Percentiles rank a stretch among this genome's conserved stretches.
These are phyloP conservation scores for Sturmia bella DNA, from an alignment of 2,888 invertebrate species.

Conservation along the genomic window DNA sequence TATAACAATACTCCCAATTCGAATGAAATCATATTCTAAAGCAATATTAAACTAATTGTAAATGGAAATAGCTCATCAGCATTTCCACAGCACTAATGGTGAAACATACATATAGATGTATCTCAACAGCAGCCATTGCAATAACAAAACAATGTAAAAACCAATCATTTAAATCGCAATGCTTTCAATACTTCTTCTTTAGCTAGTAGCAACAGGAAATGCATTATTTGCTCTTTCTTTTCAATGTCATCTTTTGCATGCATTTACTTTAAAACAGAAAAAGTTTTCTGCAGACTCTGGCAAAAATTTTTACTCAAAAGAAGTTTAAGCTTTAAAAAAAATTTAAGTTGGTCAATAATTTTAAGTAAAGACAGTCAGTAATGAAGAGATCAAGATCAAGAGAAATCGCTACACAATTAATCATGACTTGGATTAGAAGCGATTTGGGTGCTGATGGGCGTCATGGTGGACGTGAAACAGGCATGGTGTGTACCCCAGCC, in stretches of 20 bases:
- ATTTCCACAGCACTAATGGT: slow-evolving; percentile 5
- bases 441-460: no score
- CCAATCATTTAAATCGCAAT: slow-evolving; percentile 10
- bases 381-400: no score
- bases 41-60: slow-evolving; percentile 56
- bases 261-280: no score
- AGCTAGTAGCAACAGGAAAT: neutral
- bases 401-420: no score
- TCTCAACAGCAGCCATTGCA: slow-evolving; percentile 2
- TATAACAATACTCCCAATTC: slow-evolving; percentile 21
- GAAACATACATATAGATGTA: neutral
- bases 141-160: neutral
- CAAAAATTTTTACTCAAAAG: no score
- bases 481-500: no score
- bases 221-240: neutral
- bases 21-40: slow-evolving; percentile 5
- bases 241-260: neutral
- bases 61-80: slow-evolving; percentile 56
- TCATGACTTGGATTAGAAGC: no score
- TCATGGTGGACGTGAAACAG: no score
- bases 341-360: no score
- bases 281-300: no score
- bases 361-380: no score
- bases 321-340: no score
- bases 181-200: neutral